Base-by-base conservation (phyloP, 2,797 vertebrate genomes). In the Rhynchonycteris naso region DNA sequence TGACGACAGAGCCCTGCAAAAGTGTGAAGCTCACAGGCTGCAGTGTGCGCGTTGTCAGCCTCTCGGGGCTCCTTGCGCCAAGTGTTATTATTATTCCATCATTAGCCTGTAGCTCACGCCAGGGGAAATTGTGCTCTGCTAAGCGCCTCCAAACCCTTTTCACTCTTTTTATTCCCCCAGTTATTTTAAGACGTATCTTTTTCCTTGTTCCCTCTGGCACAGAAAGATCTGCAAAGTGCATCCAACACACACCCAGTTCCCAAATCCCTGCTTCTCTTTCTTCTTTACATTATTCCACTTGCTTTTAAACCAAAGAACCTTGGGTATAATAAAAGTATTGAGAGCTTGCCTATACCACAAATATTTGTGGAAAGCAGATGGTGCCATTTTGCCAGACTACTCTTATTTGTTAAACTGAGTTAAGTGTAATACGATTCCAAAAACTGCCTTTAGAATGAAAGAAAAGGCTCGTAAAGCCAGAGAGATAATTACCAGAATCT, bases 101-200 rank as follows among this genome's bases (percentile, higher is more conserved):
- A 91, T 98, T 98, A 98, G 95, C 97, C 90, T 43, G 35, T 88
- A 81, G 94, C 97, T 97, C 95, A 95, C 90, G 97, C 97, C 98
- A 97, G 97, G 94, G 92, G 97, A 98, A 98, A 98, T 95, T 84
- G 88, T 50, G 89, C 92, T 95, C 30, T 95, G 81, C 92, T 93
- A 95, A 93, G 97, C 85, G 96, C 95, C 97, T 98, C 95, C 93
- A 97, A 98, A 97, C 95, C 80, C 86, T 96, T 89, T 88, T 96
- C 95, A 26, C 72, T 97, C 92, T 96, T 97, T 96, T 96, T 96
- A 82, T 97, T 95, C 68, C 71, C 61, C 50, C 3, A 15, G 97
- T 94, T 96, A 96, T 98, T 97, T 98, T 97, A 96, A 98, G 98
- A 96, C 84, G 90, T 96, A 91, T 98, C 96, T 96, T 96, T 95